phyloP scores from a whole-genome alignment of 2,888 invertebrate genomes.

The Pyrrhosoma nymphula region DNA sequence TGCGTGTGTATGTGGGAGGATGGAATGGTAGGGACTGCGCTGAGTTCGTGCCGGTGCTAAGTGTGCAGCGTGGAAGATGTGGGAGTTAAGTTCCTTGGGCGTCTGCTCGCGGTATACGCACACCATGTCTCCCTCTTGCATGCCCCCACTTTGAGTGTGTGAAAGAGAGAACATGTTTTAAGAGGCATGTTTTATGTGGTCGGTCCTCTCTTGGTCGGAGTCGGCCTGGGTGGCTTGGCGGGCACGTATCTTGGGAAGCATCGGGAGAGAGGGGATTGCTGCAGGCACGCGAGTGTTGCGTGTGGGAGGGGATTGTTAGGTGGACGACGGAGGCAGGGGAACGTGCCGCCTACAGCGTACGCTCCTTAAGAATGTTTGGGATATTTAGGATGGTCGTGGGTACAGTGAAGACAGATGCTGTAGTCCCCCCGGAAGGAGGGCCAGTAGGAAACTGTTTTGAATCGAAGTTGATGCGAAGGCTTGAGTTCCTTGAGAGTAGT shows the following conservation, averaged over 20 bases:
- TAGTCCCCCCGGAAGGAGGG: not conserved
- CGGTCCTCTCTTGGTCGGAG: too few species aligned
- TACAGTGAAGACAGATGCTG: too few species aligned
- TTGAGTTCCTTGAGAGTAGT: too few species aligned
- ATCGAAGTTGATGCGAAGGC: too few species aligned
- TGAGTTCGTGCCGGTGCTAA: not conserved
- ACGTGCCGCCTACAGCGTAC: not conserved
- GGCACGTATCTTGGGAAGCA: too few species aligned
- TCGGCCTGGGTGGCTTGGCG: too few species aligned
- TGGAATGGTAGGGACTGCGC: not conserved
- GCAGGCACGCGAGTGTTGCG: not conserved
- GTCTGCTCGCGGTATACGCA: not conserved
- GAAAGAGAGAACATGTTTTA: not conserved
- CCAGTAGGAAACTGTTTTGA: too few species aligned
- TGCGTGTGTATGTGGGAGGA: too few species aligned
- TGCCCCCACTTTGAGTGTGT: not conserved
- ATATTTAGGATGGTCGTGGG: not conserved
- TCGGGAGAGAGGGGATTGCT: too few species aligned
- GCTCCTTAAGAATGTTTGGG: not conserved
- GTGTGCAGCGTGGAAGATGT: not conserved
- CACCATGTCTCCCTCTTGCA: not conserved
- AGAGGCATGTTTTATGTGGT: not conserved
- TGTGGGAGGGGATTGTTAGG: not conserved
- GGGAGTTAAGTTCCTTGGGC: not conserved
- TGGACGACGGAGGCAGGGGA: not conserved